Evolutionary conservation across 2,797 vertebrate genomes (phyloP).

Genomic region (Argentina silus): DNA sequence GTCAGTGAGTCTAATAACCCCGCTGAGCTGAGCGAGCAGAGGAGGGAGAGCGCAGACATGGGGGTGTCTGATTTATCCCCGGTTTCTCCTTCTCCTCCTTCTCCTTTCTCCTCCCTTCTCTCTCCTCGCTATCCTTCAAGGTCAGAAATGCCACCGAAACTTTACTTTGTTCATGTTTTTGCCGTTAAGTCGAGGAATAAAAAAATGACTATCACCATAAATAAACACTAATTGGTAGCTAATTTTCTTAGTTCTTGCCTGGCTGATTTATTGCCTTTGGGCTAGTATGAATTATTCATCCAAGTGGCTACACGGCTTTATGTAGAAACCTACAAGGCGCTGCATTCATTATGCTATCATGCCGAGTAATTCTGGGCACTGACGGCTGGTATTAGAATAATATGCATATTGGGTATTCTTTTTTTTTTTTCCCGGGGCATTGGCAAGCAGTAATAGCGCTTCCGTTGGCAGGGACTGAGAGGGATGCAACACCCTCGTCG

Average conservation of each 20-base stretch:
- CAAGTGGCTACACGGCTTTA: conserved; percentile 85
- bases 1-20: conserved; percentile 40
- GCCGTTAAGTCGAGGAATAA: conserved; percentile 54
- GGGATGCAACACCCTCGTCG: conserved; percentile 68
- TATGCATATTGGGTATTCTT: conserved; percentile 83
- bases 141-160: conserved; percentile 59
- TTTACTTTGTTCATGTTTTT: conserved; percentile 53
- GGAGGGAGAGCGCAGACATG: neutral
- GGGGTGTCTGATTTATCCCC: conserved; percentile 46
- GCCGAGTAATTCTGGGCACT: conserved; percentile 85
- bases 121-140: conserved; percentile 53
- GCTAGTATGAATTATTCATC: conserved; percentile 93
- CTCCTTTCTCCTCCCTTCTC: conserved; percentile 24
- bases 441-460: conserved; percentile 75
- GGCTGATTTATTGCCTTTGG: conserved; percentile 92
- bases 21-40: conserved; percentile 12
- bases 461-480: conserved; percentile 74
- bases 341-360: conserved; percentile 88
- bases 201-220: conserved; percentile 81
- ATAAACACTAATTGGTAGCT: conserved; percentile 95
- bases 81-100: conserved; percentile 6
- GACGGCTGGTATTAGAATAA: conserved; percentile 83
- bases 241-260: conserved; percentile 93
- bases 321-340: conserved; percentile 85
- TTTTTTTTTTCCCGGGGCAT: conserved; percentile 63